Evolutionary conservation across 30 jellyfish, hydroid and myxozoan species (phyloP), one percentile per base, ranked within the genome.

Genomic region (Aurelia coerulea): DNA sequence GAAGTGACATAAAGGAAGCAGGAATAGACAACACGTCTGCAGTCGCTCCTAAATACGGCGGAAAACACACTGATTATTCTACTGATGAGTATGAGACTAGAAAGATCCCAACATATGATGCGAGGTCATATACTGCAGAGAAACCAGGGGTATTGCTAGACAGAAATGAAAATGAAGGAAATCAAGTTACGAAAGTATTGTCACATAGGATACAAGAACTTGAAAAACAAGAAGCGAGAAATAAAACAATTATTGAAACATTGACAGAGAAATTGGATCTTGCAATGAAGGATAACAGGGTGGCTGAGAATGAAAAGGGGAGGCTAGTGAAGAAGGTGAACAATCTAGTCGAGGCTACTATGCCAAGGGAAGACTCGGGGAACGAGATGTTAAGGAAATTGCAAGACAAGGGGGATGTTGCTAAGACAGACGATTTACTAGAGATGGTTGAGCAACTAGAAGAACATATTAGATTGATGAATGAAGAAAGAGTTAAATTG

Each of bases 61-160:
- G 56, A 46, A 46, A 46, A 46, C 56, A 46, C 11, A 9, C 56
- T 9, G 15, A 46, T 46, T 6, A 46, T 6, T 46, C 56, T 46
- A 46, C 56, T 6, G 53, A 42, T 42, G 56, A 46, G 56, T 6
- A 46, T 46, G 56, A 46, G 56, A 46, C 10, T 4, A 42, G 37
- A 19, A 17, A 23, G 17, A 74, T 5, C 11, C 71, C 49, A 33
- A n/a, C 5, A 4, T 12, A 51, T 42, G 31, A 14, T 8, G 56
- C 39, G 16, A 50, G 64, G 29, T 17, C 58, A 37, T 53, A 52
- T 14, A 59, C 62, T 42, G 91, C 92, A 52, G 92, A 83, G 69
- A 83, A 71, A 19, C 92, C 92, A 8, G 92, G 86, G 14, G 80
- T 37, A 9, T 34, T 83, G 64, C 5, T 15, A 32, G 86, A 83